Base-by-base conservation (phyloP, 2,797 vertebrate genomes). In the Myripristis jacobus region DNA sequence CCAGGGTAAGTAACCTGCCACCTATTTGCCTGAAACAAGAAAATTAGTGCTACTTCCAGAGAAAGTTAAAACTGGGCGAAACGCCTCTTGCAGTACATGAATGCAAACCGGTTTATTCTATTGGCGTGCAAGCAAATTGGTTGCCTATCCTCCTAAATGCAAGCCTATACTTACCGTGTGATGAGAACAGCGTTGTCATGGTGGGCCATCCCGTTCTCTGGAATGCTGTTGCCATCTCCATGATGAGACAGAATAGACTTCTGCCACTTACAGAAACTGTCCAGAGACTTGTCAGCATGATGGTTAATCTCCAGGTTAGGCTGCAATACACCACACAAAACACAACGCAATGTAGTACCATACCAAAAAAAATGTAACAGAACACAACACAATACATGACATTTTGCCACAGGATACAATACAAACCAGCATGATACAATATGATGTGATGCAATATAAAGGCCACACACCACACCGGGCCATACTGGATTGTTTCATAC, bases 201-300 rank as follows among this genome's bases (percentile, higher is more conserved):
- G 92, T 98, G 97, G 90, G 98, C 97, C 93, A 99, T 96, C 88
- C 98, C 97, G 80, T 98, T 98, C 92, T 99, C 97, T 75, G 96
- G 96, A 93, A 99, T 99, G 91, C 96, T 98, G 95, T 98, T 98
- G 90, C 96, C 96, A 85, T 97, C 96, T 82, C 96, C 94, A 93
- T 98, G 96, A 92, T 98, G 96, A 80, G 96, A 97, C 90, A 97
- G 93, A 92, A 99, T 97, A 92, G 97, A 97, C 93, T 97, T 99
- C 95, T 99, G 98, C 98, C 98, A 99, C 88, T 99, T 99, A 92
- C 98, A 99, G 94, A 99, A 99, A 95, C 97, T 99, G 95, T 98
- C 96, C 92, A 99, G 95, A 88, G 98, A 99, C 94, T 99, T 99
- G 95, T 99, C 97, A 75, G 98, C 97, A 74, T 99, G 98, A 90